phyloP scores from a whole-genome alignment of 2,113 vertebrate species.

The Zosterops borbonicus region DNA sequence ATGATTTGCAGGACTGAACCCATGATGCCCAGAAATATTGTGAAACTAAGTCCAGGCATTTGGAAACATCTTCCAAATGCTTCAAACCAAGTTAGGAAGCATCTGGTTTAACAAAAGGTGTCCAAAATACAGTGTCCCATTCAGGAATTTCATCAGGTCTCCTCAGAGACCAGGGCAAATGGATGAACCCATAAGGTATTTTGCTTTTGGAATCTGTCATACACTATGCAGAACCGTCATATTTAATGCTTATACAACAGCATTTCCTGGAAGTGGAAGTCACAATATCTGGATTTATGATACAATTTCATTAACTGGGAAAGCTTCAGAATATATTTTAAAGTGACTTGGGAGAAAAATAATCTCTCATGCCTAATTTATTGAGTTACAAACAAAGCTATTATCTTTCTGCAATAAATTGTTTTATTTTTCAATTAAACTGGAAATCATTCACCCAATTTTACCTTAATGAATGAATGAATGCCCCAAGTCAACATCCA shows the following conservation, averaged over 20 bases:
- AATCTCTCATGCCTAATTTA: background rate
- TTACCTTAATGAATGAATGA: background rate
- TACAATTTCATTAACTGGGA: background rate
- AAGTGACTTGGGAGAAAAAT: background rate
- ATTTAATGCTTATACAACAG: background rate
- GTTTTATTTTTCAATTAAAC: background rate
- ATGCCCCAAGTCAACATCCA: background rate
- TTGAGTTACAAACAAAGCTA: background rate
- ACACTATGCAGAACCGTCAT: background rate
- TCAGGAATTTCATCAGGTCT: background rate
- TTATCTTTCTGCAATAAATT: background rate
- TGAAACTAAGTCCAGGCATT: background rate
- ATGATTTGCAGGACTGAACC: background rate
- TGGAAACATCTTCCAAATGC: background rate
- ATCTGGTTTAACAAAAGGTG: background rate
- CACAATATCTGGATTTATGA: background rate
- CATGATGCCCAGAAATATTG: background rate
- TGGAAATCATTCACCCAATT: background rate
- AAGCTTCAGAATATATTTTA: background rate
- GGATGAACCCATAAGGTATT: background rate
- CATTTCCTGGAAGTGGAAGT: background rate
- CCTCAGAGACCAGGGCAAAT: background rate
- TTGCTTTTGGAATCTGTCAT: background rate
- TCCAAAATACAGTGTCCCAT: background rate
- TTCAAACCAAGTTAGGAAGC: background rate